Evolutionary conservation across 2,888 invertebrate genomes (phyloP), one percentile per base, ranked within the genome.

Genomic region (Baccha elongata): DNA sequence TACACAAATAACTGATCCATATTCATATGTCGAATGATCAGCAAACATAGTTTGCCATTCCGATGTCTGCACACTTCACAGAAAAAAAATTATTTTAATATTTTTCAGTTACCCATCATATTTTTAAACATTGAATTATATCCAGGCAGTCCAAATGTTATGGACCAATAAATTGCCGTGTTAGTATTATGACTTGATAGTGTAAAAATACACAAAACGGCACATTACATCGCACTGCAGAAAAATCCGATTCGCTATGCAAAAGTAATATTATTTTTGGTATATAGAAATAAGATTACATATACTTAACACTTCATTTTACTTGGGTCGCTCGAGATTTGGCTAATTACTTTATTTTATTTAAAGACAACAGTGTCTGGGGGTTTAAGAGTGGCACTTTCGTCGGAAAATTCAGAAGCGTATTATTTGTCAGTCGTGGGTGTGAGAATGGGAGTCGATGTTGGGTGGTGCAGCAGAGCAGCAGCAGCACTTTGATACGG

Each of bases 231-330:
- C 17, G 26, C 44, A 23, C 44, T n/a, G n/a, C n/a, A n/a, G n/a
- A n/a, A n/a, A n/a, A n/a, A n/a, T n/a, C n/a, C n/a, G n/a, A n/a
- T n/a, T n/a, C n/a, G n/a, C n/a, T n/a, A n/a, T n/a, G 8, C 15
- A 15, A 42, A 55, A 13, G 46, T 11, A 52, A 32, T 37, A 53
- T 69, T 64, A 55, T 71, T 76, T 76, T 76, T 50, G 50, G 50
- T 26, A n/a, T n/a, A n/a, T n/a, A n/a, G n/a, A n/a, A n/a, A n/a
- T n/a, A n/a, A 32, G 55, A 55, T 32, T 37, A 69, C 29, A 53
- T 62, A 62, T n/a, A 76, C 75, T 76, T 69, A 55, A 55, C 76
- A 69, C 71, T 71, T 69, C 55, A 69, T 69, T 76, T 76, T 29
- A 23, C 46, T 64, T 76, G 35, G 62, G 62, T 37, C 46, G 52